Evolutionary conservation across 2,113 vertebrate genomes (phyloP).

Genomic region (Sarotherodon lohbergeri): DNA sequence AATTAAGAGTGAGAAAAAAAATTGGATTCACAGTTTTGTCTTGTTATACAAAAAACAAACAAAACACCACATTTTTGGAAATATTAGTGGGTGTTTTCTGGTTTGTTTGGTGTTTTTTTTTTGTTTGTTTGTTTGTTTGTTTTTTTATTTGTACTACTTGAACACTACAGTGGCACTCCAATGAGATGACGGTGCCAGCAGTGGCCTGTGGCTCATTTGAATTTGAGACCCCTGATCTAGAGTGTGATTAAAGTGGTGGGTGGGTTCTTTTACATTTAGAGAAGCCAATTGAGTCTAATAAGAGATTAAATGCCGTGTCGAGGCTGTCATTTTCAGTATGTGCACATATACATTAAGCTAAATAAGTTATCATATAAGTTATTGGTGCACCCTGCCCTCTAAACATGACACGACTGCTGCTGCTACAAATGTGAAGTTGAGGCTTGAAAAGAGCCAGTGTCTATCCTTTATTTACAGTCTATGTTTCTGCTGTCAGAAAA

Average conservation of each 20-base stretch:
- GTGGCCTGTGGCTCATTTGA: background rate
- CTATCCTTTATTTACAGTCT: background rate
- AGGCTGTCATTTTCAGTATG: fast-evolving
- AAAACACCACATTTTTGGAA: too few relatives aligned
- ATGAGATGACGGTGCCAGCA: background rate
- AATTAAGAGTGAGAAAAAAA: too few relatives aligned
- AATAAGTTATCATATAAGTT: background rate
- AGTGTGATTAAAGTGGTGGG: background rate
- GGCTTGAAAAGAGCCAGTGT: fast-evolving
- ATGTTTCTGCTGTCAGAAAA: background rate
- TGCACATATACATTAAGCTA: fast-evolving
- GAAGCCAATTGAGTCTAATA: background rate
- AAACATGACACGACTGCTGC: fast-evolving
- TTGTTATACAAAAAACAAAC: too few relatives aligned
- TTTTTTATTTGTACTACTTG: background rate
- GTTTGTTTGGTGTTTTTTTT: too few relatives aligned
- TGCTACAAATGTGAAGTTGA: background rate
- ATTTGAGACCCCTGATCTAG: background rate
- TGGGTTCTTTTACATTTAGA: background rate
- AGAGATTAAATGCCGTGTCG: fast-evolving
- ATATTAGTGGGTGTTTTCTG: too few relatives aligned
- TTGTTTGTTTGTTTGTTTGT: too few relatives aligned
- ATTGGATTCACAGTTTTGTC: too few relatives aligned
- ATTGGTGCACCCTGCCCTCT: background rate
- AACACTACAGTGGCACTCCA: background rate